phyloP scores from a whole-genome alignment of 2,113 vertebrate species.

The Podarcis muralis region DNA sequence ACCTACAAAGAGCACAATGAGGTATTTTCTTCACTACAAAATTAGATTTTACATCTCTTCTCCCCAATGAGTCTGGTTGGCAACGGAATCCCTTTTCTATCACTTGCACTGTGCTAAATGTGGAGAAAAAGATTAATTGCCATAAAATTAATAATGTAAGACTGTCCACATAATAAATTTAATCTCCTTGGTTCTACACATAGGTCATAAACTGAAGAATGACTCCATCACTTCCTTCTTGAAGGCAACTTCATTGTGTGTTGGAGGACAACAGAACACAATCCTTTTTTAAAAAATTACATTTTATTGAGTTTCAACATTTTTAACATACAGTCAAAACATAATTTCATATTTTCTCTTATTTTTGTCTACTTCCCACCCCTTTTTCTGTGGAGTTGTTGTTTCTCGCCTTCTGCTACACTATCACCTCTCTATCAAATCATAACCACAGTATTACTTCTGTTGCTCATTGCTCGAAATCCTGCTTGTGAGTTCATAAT shows the following conservation, averaged over 20 bases:
- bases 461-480: no score
- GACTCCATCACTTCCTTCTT: constrained; percentile 3
- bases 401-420: no score
- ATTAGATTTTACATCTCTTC: constrained; percentile 4
- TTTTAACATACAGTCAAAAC: no score
- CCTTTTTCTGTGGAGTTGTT: no score
- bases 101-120: background rate
- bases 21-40: background rate
- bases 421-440: no score
- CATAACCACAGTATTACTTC: no score
- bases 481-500: no score
- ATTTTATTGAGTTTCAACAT: no score
- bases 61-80: constrained; percentile 18
- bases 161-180: constrained; percentile 19
- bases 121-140: background rate
- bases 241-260: background rate
- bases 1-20: background rate
- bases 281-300: background rate
- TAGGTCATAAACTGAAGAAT: constrained; percentile 9
- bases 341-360: background rate
- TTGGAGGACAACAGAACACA: background rate
- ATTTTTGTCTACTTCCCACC: no score
- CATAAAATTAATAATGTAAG: constrained; percentile 32
- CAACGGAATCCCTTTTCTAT: background rate
- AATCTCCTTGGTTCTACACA: background rate